Conservation (phyloP, 1,140 invertebrate genomes). For the Periplaneta americana region DNA sequence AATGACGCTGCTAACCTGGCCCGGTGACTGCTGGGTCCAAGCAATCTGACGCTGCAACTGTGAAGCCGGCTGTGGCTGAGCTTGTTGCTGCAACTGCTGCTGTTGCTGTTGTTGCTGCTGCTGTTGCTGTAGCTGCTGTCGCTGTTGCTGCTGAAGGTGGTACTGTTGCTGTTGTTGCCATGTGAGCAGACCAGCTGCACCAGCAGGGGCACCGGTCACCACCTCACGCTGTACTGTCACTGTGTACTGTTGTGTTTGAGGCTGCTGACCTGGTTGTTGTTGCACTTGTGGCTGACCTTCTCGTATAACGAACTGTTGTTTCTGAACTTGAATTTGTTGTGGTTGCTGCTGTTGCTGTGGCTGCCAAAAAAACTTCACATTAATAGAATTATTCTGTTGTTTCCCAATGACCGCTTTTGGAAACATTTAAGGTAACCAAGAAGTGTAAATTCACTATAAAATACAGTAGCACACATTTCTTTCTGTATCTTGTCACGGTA, state of each 20-base stretch:
- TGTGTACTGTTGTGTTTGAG: conserved; percentile 21
- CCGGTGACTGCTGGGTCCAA: conserved; percentile 12
- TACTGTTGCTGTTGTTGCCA: conserved; percentile 23
- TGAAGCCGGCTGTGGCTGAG: conserved; percentile 23
- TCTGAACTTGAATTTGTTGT: conserved; percentile 19
- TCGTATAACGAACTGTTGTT: conserved; percentile 24
- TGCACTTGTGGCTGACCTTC: conserved; percentile 17
- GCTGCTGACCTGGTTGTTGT: conserved; percentile 14
- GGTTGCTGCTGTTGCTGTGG: neutral
- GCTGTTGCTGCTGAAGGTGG: conserved; percentile 21
- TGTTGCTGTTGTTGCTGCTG: conserved; percentile 44
- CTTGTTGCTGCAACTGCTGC: conserved; percentile 30
- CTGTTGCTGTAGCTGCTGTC: conserved; percentile 31
- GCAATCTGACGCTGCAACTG: conserved; percentile 24
- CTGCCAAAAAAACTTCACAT: neutral
- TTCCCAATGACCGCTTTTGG: too few species aligned
- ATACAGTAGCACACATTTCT: too few species aligned
- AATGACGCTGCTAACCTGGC: too few species aligned
- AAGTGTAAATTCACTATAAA: too few species aligned
- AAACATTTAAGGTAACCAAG: too few species aligned
- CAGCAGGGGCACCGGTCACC: conserved; percentile 1
- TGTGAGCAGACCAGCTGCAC: conserved; percentile 14
- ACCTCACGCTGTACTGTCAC: conserved; percentile 21
- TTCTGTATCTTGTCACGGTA: too few species aligned
- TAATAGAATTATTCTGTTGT: too few species aligned